Conservation (phyloP, 2,797 vertebrate genomes). For the Buphagus erythrorhynchus region DNA sequence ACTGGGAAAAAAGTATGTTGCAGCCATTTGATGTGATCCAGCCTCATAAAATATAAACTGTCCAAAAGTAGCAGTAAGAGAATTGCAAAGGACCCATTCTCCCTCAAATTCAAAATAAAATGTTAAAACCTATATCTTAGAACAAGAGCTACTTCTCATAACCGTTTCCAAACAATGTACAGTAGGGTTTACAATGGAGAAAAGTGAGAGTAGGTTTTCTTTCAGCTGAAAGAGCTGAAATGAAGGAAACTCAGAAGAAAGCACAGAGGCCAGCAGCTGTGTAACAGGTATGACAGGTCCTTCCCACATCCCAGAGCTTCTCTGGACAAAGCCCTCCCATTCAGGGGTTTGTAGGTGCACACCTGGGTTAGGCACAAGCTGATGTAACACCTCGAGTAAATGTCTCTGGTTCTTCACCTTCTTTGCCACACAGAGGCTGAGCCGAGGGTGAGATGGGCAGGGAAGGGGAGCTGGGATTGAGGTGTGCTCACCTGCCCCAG, state of each 20-base stretch:
- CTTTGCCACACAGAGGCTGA: background rate
- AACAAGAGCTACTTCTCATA: background rate
- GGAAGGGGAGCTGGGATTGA: fast-evolving
- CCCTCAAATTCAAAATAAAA: background rate
- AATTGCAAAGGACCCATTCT: background rate
- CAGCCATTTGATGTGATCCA: background rate
- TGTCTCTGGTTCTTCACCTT: background rate
- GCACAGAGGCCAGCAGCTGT: background rate
- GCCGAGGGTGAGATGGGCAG: fast-evolving
- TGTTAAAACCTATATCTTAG: background rate
- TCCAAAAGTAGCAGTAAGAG: background rate
- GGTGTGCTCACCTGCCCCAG: fast-evolving
- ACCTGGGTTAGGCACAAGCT: background rate
- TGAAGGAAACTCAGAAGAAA: background rate
- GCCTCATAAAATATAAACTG: background rate
- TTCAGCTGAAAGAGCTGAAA: background rate
- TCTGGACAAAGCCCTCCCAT: fast-evolving
- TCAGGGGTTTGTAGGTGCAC: background rate
- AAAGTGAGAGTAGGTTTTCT: background rate
- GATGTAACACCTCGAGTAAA: fast-evolving
- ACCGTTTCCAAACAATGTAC: background rate
- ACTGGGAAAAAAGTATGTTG: background rate
- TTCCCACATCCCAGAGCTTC: background rate
- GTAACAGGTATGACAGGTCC: background rate
- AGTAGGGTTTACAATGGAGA: background rate